These are phyloP conservation scores for Limnephilus auricula DNA, from an alignment of 2,888 invertebrate species.

Conservation along the genomic window DNA sequence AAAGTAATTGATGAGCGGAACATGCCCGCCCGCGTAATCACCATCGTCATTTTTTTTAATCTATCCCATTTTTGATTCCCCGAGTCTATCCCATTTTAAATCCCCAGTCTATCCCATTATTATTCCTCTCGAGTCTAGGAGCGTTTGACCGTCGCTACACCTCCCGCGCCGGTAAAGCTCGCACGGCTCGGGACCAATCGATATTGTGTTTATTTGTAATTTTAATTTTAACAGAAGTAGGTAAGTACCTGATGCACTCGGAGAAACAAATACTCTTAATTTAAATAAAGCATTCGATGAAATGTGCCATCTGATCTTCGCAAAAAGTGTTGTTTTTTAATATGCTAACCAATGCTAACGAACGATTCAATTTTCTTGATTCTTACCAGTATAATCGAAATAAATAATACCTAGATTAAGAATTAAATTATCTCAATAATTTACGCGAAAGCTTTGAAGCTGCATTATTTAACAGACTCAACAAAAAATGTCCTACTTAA, in stretches of 20 bases:
- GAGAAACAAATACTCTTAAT: neutral
- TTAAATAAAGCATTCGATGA: neutral
- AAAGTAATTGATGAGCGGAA: slow-evolving; percentile 63
- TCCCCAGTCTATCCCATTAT: slow-evolving; percentile 26
- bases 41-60: slow-evolving; percentile 53
- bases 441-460: too few species aligned
- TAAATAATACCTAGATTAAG: too few species aligned
- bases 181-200: neutral
- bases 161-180: slow-evolving; percentile 14
- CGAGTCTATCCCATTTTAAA: slow-evolving; percentile 26
- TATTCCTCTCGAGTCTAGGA: slow-evolving; percentile 4
- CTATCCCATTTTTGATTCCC: slow-evolving; percentile 37
- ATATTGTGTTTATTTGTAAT: neutral
- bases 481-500: too few species aligned
- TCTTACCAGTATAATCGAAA: too few species aligned
- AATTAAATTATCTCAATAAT: too few species aligned
- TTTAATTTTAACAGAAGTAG: neutral
- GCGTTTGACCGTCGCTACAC: slow-evolving; percentile 9
- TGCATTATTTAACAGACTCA: too few species aligned
- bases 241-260: neutral
- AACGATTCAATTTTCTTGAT: too few species aligned
- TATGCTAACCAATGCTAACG: too few species aligned
- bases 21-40: slow-evolving; percentile 62
- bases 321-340: neutral
- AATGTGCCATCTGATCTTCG: neutral